Evolutionary conservation across 2,113 vertebrate genomes (phyloP), one percentile per base, ranked within the genome.

Genomic region (Sinocyclocheilus maitianheensis): DNA sequence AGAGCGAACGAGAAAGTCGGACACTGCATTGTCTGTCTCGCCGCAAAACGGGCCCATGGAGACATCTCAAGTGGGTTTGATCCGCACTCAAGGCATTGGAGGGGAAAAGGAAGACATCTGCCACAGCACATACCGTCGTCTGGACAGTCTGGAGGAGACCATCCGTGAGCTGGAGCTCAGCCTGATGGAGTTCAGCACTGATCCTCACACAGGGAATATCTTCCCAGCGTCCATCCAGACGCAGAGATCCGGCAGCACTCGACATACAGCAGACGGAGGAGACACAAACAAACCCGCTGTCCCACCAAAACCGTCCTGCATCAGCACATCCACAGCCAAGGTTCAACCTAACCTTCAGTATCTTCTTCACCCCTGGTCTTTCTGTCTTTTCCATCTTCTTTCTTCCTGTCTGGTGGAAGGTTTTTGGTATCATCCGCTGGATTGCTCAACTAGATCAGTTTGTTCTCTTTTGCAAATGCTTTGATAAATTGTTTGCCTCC

Each of bases 101-200:
- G 88, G 82, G 24, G 43, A n/a, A 16, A 82, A 82, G 24, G 84
- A 90, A 20, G 92, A 88, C 34, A 87, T 92, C 75, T 88, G 91
- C 0, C 55, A 58, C 26, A 89, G 85, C 79, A 85, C 93, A 0
- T 97, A 95, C 94, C 92, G 88, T 89, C 92, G 93, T 0, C 91
- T 97, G 93, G 97, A 97, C 87, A 98, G 96, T 91, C 93, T 99
- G 90, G 97, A 99, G 89, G 97, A 99, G 88, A 97, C 95, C 0
- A 96, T 99, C 77, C 93, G 92, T 1, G 96, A 97, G 91, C 94
- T 99, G 91, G 97, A 99, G 86, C 95, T 95, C 79, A 96, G 96
- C 75, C 92, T 99, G 89, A 94, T 91, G 18, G 95, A 97, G 92
- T 95, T 99, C 90, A 91, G 95, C 63, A 89, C 92, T 74, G 93